A percentile compares a stretch with the other conserved stretches of the same genome.
These are phyloP conservation scores for Netelia virgata DNA, from an alignment of 2,888 invertebrate species.

Conservation along the genomic window DNA sequence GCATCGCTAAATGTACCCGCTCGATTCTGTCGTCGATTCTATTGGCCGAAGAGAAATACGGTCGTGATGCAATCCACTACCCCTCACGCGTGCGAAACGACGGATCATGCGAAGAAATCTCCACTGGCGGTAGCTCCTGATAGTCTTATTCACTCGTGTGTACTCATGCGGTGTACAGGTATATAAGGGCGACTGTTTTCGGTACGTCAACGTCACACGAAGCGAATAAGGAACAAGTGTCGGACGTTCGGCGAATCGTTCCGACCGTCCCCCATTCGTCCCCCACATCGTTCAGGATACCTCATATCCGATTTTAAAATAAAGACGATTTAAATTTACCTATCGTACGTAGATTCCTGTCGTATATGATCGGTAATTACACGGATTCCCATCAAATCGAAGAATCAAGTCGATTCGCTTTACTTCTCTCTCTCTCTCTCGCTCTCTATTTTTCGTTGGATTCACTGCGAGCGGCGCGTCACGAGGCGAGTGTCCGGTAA, in stretches of 20 bases:
- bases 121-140: too few relatives aligned
- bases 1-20: slow-evolving; percentile 49
- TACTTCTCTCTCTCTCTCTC: too few relatives aligned
- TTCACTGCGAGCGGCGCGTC: not conserved
- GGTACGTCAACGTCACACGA: slow-evolving; percentile 60
- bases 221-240: slow-evolving; percentile 48
- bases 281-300: not conserved
- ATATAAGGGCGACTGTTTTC: slow-evolving; percentile 62
- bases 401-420: too few relatives aligned
- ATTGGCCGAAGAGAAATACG: slow-evolving; percentile 51
- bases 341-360: too few relatives aligned
- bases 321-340: not conserved
- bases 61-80: slow-evolving; percentile 53
- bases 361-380: too few relatives aligned
- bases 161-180: slow-evolving; percentile 42
- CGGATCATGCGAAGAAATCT: too few relatives aligned
- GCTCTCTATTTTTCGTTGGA: too few relatives aligned
- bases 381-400: too few relatives aligned
- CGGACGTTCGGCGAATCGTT: slow-evolving; percentile 53
- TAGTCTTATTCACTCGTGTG: not conserved
- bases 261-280: not conserved
- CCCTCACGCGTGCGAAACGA: not conserved
- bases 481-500: slow-evolving; percentile 19
- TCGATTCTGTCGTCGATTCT: slow-evolving; percentile 51
- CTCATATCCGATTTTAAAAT: not conserved